phyloP scores from a whole-genome alignment of 2,888 invertebrate species.

The Hypomecis punctinalis region DNA sequence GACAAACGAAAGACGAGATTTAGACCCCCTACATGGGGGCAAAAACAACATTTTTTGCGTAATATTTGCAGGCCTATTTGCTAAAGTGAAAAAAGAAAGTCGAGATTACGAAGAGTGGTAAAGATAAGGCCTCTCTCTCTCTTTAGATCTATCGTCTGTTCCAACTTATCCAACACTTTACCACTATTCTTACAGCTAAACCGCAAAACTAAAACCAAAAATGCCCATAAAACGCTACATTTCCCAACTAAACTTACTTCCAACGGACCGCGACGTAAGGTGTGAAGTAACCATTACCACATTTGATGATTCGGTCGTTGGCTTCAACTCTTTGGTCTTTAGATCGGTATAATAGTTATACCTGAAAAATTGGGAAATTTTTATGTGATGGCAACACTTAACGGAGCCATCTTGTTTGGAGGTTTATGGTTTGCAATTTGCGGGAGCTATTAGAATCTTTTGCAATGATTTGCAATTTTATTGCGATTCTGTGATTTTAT shows the following conservation, averaged over 20 bases:
- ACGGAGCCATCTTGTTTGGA: not conserved
- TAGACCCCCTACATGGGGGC: no score
- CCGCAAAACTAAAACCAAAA: slow-evolving; percentile 14
- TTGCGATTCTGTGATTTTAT: not conserved
- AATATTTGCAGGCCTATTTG: no score
- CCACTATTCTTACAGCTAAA: not conserved
- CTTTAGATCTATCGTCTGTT: no score
- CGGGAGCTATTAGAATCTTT: slow-evolving; percentile 4
- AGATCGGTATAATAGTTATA: not conserved
- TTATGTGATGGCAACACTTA: slow-evolving; percentile 22
- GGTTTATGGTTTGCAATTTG: not conserved
- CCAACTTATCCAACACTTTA: no score
- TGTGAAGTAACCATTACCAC: slow-evolving; percentile 31
- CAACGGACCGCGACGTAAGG: slow-evolving; percentile 23
- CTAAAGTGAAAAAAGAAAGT: no score
- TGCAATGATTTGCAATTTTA: slow-evolving; percentile 8
- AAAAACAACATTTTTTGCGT: no score
- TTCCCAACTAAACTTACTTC: slow-evolving; percentile 20
- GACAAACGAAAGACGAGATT: no score
- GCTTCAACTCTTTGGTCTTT: slow-evolving; percentile 18
- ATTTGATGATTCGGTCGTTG: slow-evolving; percentile 27
- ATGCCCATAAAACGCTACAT: slow-evolving; percentile 16
- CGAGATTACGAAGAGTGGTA: no score
- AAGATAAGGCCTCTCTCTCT: no score
- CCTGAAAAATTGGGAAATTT: slow-evolving; percentile 21